Evolutionary conservation across 1,140 invertebrate species (phyloP).

Genomic region (Drosophila equinoxialis): DNA sequence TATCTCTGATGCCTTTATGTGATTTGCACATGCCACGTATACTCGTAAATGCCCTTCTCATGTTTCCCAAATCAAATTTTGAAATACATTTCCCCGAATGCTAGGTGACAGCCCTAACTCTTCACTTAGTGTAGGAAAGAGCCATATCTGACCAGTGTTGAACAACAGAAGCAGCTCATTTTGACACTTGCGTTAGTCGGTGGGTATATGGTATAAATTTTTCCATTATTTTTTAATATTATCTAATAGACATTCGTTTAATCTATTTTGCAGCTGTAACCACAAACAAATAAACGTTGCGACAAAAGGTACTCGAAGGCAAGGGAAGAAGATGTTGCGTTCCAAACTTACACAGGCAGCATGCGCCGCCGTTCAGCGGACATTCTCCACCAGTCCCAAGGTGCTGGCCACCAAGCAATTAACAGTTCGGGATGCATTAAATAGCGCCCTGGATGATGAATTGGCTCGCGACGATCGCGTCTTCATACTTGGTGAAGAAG

Average conservation of each 20-base stretch:
- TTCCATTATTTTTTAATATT: conserved; percentile 4
- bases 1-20: background rate
- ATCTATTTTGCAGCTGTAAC: background rate
- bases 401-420: conserved; percentile 87
- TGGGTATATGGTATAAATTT: background rate
- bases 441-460: conserved; percentile 98
- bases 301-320: background rate
- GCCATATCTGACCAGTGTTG: background rate
- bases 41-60: background rate
- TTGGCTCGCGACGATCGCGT: conserved; percentile 97
- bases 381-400: conserved; percentile 85
- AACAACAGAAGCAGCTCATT: background rate
- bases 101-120: background rate
- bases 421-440: conserved; percentile 98
- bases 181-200: conserved; percentile 7
- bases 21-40: background rate
- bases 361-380: conserved; percentile 80
- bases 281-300: background rate
- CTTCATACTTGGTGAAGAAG: conserved; percentile 98
- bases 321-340: conserved; percentile 55
- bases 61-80: background rate
- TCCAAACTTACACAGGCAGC: conserved; percentile 59
- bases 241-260: conserved; percentile 1
- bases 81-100: background rate
- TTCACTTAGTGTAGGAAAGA: background rate